Percentiles rank a stretch among this genome's conserved stretches.
Evolutionary conservation across 2,797 vertebrate species (phyloP).

Genomic region (Rhinoraja longicauda): DNA sequence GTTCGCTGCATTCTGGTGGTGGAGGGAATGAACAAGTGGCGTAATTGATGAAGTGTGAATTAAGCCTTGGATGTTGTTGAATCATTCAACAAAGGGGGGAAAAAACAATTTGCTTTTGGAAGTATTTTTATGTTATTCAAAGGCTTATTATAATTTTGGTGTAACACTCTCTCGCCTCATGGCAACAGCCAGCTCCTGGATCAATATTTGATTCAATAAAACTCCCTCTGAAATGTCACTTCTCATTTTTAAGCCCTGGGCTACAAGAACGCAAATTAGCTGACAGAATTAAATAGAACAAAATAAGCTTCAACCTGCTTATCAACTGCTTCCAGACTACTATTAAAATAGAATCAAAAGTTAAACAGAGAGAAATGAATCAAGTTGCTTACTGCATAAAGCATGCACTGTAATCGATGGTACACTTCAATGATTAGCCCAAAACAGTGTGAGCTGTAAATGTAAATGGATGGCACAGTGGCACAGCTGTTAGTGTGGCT

Average conservation of each 20-base stretch:
- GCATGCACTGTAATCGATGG: background rate
- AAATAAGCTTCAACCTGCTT: background rate
- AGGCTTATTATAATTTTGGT: background rate
- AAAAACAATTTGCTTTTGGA: background rate
- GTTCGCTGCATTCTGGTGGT: too few species aligned
- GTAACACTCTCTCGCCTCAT: background rate
- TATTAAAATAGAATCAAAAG: background rate
- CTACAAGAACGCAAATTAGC: background rate
- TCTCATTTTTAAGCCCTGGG: conserved; percentile 15
- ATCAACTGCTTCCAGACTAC: conserved; percentile 7
- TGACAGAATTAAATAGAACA: background rate
- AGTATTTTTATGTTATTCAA: background rate
- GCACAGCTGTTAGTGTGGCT: too few species aligned
- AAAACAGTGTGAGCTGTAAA: too few species aligned
- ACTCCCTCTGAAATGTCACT: background rate
- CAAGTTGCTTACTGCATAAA: background rate
- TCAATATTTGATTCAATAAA: conserved; percentile 23
- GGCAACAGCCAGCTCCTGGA: background rate
- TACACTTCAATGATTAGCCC: background rate
- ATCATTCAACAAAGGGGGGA: background rate
- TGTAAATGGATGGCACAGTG: too few species aligned
- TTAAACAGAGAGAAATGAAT: background rate
- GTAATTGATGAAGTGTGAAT: background rate
- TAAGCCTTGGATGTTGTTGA: too few species aligned
- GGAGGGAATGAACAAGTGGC: background rate